Evolutionary conservation across 1,140 invertebrate genomes (phyloP), one percentile per base, ranked within the genome.

Genomic region (Leptonema lineaticorne): DNA sequence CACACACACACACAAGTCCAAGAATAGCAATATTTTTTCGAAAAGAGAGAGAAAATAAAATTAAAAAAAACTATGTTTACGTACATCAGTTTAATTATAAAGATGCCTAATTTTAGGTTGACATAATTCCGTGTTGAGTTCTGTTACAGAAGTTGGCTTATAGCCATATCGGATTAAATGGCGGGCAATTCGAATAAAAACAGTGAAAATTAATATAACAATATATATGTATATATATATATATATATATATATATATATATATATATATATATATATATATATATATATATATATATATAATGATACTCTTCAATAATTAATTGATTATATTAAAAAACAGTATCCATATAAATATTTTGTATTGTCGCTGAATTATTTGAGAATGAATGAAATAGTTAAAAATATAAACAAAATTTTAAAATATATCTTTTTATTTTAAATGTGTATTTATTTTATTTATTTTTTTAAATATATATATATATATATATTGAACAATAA

Each of bases 121-220:
- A 71, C 70, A 71, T 71, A 67, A 71, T 71, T 71, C 66, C 65
- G 66, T 56, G n/a, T 68, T 68, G 70, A 59, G 67, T 68, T 64
- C 67, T 48, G 14, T 68, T 64, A 67, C 37, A 57, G 65, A 26
- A 68, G 56, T 69, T 71, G 70, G 70, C 70, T 14, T 8, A n/a
- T 11, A 37, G 70, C 70, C 70, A 71, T n/a, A 27, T 56, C 24
- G 46, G 33, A 68, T 24, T 11, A 65, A n/a, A n/a, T n/a, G n/a
- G n/a, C n/a, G n/a, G n/a, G n/a, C n/a, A n/a, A n/a, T n/a, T n/a
- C n/a, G n/a, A n/a, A n/a, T n/a, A n/a, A n/a, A n/a, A n/a, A n/a
- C n/a, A n/a, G n/a, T n/a, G n/a, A n/a, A n/a, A n/a, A n/a, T n/a
- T n/a, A n/a, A n/a, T n/a, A n/a, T n/a, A n/a, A n/a, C n/a, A n/a